Percentiles rank a stretch among this genome's conserved stretches.
These are phyloP conservation scores for Erebia ligea DNA, from an alignment of 2,888 invertebrate species.

Conservation along the genomic window DNA sequence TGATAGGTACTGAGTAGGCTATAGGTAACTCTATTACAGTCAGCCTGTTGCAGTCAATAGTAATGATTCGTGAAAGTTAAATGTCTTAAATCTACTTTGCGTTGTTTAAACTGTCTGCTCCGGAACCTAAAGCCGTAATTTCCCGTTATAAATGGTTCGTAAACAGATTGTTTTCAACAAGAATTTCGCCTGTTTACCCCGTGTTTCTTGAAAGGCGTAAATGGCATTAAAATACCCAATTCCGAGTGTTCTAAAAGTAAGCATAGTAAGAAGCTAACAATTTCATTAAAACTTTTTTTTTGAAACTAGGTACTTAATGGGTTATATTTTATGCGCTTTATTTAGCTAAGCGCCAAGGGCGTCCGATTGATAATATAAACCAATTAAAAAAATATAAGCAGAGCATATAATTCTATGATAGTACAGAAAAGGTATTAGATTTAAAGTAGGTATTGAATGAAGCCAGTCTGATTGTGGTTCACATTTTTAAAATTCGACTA, in stretches of 20 bases:
- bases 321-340: no score
- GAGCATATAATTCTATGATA: no score
- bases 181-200: slow-evolving; percentile 12
- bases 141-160: slow-evolving; percentile 26
- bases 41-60: slow-evolving; percentile 34
- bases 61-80: slow-evolving; percentile 39
- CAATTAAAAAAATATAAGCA: no score
- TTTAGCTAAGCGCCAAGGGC: no score
- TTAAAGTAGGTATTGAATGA: no score
- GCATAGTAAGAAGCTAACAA: background rate
- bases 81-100: slow-evolving; percentile 30
- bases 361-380: no score
- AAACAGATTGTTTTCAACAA: slow-evolving; percentile 16
- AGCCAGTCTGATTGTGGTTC: background rate
- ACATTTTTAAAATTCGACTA: no score
- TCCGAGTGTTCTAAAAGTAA: background rate
- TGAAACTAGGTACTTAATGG: background rate
- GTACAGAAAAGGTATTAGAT: no score
- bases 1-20: background rate
- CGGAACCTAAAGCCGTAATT: slow-evolving; percentile 22
- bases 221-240: slow-evolving; percentile 1
- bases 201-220: slow-evolving; percentile 3
- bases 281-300: background rate
- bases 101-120: slow-evolving; percentile 25
- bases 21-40: background rate